These are phyloP conservation scores for Cyanoderma ruficeps DNA, from an alignment of 2,113 vertebrate species.

Conservation along the genomic window DNA sequence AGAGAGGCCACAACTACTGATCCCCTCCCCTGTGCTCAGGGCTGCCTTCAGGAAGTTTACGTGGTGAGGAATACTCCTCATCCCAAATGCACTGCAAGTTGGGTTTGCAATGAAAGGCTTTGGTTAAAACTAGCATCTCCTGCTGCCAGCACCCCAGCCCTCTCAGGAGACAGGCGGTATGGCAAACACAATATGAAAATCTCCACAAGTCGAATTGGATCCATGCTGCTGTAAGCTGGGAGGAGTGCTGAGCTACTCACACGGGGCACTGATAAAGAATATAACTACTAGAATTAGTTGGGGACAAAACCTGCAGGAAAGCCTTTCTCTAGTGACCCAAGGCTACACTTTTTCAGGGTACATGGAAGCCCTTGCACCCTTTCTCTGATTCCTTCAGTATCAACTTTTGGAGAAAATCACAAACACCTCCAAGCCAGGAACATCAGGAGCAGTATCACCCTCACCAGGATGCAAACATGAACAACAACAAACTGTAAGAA, in stretches of 20 bases:
- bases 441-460: background rate
- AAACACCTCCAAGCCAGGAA: background rate
- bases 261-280: background rate
- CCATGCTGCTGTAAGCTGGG: background rate
- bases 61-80: background rate
- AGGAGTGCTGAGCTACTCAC: background rate
- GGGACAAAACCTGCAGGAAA: background rate
- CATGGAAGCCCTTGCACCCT: accelerated
- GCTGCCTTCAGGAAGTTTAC: background rate
- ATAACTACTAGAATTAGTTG: background rate
- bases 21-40: background rate
- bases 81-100: background rate
- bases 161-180: background rate
- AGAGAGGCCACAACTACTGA: background rate
- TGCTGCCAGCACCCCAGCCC: background rate
- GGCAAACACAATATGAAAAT: background rate
- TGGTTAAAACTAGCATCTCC: background rate
- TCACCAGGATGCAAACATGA: background rate
- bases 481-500: too few species aligned
- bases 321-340: background rate
- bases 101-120: background rate
- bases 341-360: background rate
- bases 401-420: background rate
- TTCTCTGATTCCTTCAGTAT: background rate
- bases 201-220: background rate